Conservation (phyloP, 23 tunicate genomes). For the Botrylloides violaceus region DNA sequence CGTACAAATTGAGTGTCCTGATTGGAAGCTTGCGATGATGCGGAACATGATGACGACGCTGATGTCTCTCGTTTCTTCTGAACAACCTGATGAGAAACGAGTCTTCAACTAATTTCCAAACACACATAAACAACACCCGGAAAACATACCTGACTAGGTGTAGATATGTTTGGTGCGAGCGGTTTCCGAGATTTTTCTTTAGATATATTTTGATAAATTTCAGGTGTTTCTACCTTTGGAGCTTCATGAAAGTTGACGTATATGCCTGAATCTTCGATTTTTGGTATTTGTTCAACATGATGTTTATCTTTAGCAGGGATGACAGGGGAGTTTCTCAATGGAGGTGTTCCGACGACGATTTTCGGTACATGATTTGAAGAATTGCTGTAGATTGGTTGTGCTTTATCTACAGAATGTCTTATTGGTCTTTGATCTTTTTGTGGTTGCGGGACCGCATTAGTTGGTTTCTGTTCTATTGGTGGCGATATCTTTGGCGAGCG, state of each 20-base stretch:
- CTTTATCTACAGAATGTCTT: neutral
- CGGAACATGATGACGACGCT: constrained; percentile 20
- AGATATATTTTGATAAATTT: neutral
- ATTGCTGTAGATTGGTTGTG: neutral
- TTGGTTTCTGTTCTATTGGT: neutral
- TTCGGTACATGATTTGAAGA: neutral
- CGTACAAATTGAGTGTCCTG: neutral
- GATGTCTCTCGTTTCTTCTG: constrained; percentile 3
- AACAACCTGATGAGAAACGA: too few relatives aligned
- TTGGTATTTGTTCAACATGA: neutral
- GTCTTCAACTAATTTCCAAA: too few relatives aligned
- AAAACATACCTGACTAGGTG: too few relatives aligned
- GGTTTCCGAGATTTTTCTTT: too few relatives aligned
- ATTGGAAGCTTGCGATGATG: constrained; percentile 14
- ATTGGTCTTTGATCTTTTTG: neutral
- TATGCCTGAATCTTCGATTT: constrained; percentile 4
- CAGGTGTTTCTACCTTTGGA: neutral
- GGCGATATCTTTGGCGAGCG: neutral
- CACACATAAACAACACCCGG: too few relatives aligned
- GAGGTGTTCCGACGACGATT: neutral
- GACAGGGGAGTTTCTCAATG: neutral
- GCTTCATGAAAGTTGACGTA: constrained; percentile 6
- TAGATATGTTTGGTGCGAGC: too few relatives aligned
- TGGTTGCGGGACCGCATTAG: neutral
- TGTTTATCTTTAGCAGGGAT: neutral